Base-by-base conservation (phyloP, 2,797 vertebrate species). In the Adrianichthys oophorus region DNA sequence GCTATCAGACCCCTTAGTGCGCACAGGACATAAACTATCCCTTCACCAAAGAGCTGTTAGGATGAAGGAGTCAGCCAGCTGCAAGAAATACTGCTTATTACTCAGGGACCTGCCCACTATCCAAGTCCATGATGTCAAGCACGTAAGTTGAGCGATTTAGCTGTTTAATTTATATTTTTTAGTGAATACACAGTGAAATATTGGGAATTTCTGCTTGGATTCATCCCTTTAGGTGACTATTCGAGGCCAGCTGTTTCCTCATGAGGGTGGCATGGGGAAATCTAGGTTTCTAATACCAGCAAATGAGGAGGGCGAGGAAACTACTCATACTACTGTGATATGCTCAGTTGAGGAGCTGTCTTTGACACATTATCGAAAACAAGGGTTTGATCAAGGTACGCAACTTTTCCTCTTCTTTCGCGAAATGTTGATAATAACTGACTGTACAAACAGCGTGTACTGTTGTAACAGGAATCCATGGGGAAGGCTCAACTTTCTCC, bases 281-380 rank as follows among this genome's bases (percentile, higher is more conserved):
- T 96, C 95, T 0, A 91, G 91, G 52, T 99, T 99, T 73, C 85
- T 99, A 23, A 53, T 95, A 83, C 91, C 93, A 48, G 82, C 87
- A 42, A 59, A 80, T 49, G 83, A 68, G 52, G 48, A 83, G 0
- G 72, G 58, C 62, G 72, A 46, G 0, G 80, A 86, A 17, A 55
- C 60, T 1, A 15, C 60, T 40, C 74, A 81, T 0, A 77, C 91
- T 26, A 93, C 93, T 1, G 82, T 95, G 26, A 94, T 99, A 81
- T 98, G 98, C 79, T 97, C 96, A 0, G 98, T 99, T 54, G 97
- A 99, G 67, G 95, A 98, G 47, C 85, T 99, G 72, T 95, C 92
- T 0, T 82, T 99, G 70, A 92, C 88, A 13, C 90, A 98, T 85
- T 99, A 98, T 78, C 90, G 83, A 52, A 85, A 86, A 23, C 85